Conservation (phyloP, 2,113 vertebrate genomes). For the Acrocephalus arundinaceus region DNA sequence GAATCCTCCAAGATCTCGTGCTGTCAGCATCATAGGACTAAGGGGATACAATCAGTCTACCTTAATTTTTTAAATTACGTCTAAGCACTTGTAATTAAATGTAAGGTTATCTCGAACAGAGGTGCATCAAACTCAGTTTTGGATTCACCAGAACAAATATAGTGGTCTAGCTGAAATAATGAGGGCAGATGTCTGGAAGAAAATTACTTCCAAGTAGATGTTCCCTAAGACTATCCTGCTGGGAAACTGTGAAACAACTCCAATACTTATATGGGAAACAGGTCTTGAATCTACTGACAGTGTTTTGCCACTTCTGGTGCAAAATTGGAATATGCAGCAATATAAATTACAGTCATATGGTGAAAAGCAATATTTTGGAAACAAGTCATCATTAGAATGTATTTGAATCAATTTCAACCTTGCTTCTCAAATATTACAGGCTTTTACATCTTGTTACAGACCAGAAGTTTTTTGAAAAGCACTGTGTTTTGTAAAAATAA, state of each 20-base stretch:
- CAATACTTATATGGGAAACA: not conserved
- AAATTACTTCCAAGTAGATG: not conserved
- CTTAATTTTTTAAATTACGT: not conserved
- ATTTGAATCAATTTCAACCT: not conserved
- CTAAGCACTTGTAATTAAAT: not conserved
- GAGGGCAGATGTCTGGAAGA: not conserved
- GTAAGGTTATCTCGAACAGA: not conserved
- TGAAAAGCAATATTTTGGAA: not conserved
- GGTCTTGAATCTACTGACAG: not conserved
- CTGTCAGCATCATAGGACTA: not conserved
- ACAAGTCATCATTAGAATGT: not conserved
- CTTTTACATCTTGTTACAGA: not conserved
- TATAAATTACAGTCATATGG: not conserved
- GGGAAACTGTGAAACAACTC: not conserved
- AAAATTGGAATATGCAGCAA: not conserved
- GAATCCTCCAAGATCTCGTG: not conserved
- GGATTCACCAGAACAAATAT: not conserved
- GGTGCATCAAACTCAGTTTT: not conserved
- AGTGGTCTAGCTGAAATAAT: not conserved
- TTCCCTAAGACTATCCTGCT: not conserved
- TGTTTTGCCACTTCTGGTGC: not conserved
- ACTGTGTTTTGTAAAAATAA: not conserved
- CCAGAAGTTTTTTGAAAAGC: not conserved
- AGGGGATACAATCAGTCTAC: not conserved
- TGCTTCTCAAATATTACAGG: not conserved